Evolutionary conservation across 35 echinoderm and acorn worm genomes (phyloP).

Genomic region (Eucidaris tribuloides): DNA sequence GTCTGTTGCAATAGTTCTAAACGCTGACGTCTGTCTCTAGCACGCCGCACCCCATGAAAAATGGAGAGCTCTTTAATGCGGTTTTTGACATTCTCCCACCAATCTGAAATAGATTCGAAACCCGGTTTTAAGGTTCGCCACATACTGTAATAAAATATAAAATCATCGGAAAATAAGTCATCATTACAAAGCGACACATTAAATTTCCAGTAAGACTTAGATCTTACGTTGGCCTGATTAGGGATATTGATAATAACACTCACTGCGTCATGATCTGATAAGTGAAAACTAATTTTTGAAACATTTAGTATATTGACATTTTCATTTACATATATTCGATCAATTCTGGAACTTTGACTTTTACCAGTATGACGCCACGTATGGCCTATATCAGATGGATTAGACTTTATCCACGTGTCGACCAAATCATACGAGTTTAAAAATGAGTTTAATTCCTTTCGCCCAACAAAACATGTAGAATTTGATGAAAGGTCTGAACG

Average conservation of each 20-base stretch:
- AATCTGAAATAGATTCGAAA: background rate
- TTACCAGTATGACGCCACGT: background rate
- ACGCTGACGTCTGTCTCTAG: background rate
- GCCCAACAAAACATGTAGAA: background rate
- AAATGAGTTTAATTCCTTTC: background rate
- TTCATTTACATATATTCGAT: background rate
- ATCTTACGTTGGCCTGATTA: background rate
- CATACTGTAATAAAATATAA: background rate
- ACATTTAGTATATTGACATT: background rate
- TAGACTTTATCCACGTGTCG: background rate
- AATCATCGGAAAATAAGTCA: background rate
- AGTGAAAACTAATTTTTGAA: background rate
- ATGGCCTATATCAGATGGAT: background rate
- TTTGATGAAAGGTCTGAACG: background rate
- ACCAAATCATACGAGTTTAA: background rate
- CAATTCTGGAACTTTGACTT: slow-evolving; percentile 15
- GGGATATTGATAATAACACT: background rate
- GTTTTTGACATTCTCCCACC: slow-evolving; percentile 3
- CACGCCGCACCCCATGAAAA: background rate
- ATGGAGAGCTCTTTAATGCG: background rate
- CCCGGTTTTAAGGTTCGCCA: slow-evolving; percentile 17
- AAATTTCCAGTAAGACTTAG: slow-evolving; percentile 13
- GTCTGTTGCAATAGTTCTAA: background rate
- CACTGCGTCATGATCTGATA: background rate
- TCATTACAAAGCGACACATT: background rate